These are phyloP conservation scores for Chrysaora quinquecirrha DNA, from an alignment of 30 jellyfish, hydroid and myxozoan genomes.

Conservation along the genomic window DNA sequence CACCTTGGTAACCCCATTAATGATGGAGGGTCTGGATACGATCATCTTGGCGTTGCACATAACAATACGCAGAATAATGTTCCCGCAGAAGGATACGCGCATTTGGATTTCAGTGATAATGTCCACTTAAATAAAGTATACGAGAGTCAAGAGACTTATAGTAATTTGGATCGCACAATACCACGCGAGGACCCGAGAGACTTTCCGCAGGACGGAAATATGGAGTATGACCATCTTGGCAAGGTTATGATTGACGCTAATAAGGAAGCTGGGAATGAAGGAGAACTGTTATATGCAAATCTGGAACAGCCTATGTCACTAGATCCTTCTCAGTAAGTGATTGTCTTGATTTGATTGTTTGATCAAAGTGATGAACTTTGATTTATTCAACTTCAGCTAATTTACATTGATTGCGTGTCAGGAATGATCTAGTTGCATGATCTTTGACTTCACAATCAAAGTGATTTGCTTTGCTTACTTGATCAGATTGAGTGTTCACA, in stretches of 20 bases:
- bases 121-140: slow-evolving; percentile 28
- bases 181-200: slow-evolving; percentile 24
- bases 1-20: slow-evolving; percentile 10
- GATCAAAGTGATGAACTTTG: too few relatives aligned
- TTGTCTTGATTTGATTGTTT: too few relatives aligned
- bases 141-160: slow-evolving; percentile 16
- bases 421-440: too few relatives aligned
- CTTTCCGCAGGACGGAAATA: slow-evolving; percentile 1
- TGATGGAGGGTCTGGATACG: slow-evolving; percentile 13
- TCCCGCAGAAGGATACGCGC: slow-evolving; percentile 25
- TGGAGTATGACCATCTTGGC: slow-evolving; percentile 20
- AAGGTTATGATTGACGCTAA: neutral
- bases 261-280: slow-evolving; percentile 7
- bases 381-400: too few relatives aligned
- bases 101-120: slow-evolving; percentile 22
- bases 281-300: slow-evolving; percentile 44
- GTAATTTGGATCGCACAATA: neutral
- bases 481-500: too few relatives aligned
- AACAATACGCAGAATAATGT: neutral
- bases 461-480: too few relatives aligned
- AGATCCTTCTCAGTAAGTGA: slow-evolving; percentile 51
- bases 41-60: slow-evolving; percentile 5
- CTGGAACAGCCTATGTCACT: slow-evolving; percentile 28
- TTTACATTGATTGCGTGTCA: too few relatives aligned
- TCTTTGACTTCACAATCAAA: too few relatives aligned